Evolutionary conservation across 2,113 vertebrate species (phyloP), one percentile per base, ranked within the genome.

Genomic region (Alosa alosa): DNA sequence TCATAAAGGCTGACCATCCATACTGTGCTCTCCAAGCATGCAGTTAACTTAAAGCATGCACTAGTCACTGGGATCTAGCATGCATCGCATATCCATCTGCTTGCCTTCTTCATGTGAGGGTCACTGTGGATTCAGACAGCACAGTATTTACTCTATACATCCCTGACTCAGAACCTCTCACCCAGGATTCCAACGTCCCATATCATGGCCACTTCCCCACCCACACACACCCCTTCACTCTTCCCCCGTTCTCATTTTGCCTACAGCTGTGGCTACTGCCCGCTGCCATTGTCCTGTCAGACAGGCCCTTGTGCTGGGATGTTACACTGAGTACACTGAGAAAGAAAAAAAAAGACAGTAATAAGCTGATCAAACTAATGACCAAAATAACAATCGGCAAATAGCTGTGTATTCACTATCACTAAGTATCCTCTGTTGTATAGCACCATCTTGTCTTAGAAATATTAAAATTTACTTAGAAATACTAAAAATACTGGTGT

Each of bases 1-100:
- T 50, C 81, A 25, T 88, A 78, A 41, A 88, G 85, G 44, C 82
- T 86, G 36, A 45, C 55, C 85, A 81, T 82, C 86, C 87, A 86
- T 47, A 81, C 45, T 75, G 36, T 82, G 25, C 45, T 49, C 11
- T 39, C 13, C 49, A 81, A 25, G 86, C 84, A 64, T 36, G 44
- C 55, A 82, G 78, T 57, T 55, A 82, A 46, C 55, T 68, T 13
- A 6, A 82, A 57, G 83, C 83, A 84, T 84, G 84, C 55, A 52
- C n/a, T 84, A 52, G 55, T 83, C 82, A 68, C 47, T 82, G 83
- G 25, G 50, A 81, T 78, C 82, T 15, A 22, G 81, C 49, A 85
- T 82, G 45, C 49, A 72, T 50, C 45, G 52, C 44, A 60, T 82
- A 39, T 39, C 72, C 72, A 78, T 78, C 72, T 78, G 72, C 13